Conservation (phyloP, 2,888 invertebrate species). For the Microplitis deprimator region DNA sequence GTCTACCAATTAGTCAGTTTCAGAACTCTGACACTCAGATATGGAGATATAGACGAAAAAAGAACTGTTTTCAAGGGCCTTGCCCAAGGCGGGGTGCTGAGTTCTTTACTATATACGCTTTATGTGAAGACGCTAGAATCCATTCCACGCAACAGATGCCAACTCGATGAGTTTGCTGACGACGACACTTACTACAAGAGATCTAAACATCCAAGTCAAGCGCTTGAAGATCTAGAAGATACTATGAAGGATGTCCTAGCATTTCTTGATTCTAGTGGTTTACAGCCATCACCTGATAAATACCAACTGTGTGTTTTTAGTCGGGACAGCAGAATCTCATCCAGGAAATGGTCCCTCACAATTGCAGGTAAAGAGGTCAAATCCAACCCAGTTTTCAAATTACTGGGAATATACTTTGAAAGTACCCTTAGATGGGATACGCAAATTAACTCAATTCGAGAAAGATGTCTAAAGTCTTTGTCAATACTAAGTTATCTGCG, state of each 20-base stretch:
- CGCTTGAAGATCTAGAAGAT: background rate
- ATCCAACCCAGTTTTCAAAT: constrained; percentile 16
- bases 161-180: constrained; percentile 5
- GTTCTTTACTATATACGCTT: constrained; percentile 28
- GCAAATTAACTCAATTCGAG: constrained; percentile 19
- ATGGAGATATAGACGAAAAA: constrained; percentile 31
- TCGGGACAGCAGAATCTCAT: background rate
- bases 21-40: constrained; percentile 13
- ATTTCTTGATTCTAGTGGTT: background rate
- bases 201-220: background rate
- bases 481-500: constrained; percentile 36
- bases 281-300: constrained; percentile 12
- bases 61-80: constrained; percentile 23
- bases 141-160: background rate
- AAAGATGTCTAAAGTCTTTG: constrained; percentile 34
- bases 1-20: constrained; percentile 18
- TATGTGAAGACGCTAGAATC: constrained; percentile 30
- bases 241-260: background rate
- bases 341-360: background rate
- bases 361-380: background rate
- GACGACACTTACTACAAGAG: background rate
- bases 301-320: background rate
- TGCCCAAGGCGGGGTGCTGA: constrained; percentile 35
- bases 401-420: constrained; percentile 36
- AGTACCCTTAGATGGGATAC: constrained; percentile 12